Evolutionary conservation across 2,113 vertebrate genomes (phyloP).

Genomic region (Dipodomys ordii): DNA sequence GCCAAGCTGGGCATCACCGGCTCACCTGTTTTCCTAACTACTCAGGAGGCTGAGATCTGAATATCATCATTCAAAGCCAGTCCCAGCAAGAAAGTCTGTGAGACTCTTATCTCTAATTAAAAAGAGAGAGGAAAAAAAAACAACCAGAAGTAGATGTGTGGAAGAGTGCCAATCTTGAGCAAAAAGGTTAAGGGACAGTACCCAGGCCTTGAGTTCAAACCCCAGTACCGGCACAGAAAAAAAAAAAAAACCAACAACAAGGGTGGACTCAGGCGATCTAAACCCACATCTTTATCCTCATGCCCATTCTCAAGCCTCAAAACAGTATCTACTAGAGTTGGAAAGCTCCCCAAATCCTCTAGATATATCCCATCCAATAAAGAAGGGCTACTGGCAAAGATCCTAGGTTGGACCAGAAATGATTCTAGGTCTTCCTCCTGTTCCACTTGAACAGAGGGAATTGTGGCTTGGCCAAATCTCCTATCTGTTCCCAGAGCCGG

Average conservation of each 20-base stretch:
- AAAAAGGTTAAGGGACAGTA: no score
- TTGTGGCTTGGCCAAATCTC: not conserved
- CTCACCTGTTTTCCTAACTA: no score
- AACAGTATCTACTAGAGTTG: not conserved
- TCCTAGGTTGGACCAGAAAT: not conserved
- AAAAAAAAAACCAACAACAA: accelerated
- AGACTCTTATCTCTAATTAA: no score
- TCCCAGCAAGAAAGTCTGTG: no score
- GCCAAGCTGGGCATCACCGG: not conserved
- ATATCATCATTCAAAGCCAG: no score
- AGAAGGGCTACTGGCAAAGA: no score
- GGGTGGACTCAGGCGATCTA: not conserved
- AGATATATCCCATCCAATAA: not conserved
- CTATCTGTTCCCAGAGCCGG: slow-evolving; percentile 12
- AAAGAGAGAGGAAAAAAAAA: no score
- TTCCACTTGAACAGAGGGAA: not conserved
- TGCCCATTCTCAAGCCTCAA: not conserved
- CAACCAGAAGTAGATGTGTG: no score
- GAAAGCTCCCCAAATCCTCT: not conserved
- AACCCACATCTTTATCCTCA: not conserved
- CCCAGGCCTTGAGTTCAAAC: no score
- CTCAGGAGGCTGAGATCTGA: no score
- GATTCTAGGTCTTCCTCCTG: not conserved
- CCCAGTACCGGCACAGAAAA: no score
- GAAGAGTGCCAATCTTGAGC: no score